These are phyloP conservation scores for Nanorana parkeri DNA, from an alignment of 2,113 vertebrate genomes.

Conservation along the genomic window DNA sequence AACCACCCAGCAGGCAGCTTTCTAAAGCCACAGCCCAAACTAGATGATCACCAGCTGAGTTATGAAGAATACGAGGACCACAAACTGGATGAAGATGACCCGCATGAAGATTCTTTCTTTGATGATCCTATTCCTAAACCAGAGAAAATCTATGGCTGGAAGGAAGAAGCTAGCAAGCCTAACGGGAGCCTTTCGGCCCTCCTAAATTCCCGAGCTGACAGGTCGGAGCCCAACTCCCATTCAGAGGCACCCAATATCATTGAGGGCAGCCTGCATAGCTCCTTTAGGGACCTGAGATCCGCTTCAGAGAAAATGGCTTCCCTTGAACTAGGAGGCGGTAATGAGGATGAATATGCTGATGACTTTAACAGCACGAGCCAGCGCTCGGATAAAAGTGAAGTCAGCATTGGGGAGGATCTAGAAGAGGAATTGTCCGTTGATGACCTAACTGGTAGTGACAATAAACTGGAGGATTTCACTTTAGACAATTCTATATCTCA, in stretches of 20 bases:
- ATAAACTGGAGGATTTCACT: slow-evolving; percentile 84
- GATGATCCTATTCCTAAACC: slow-evolving; percentile 91
- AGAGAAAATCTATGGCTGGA: slow-evolving; percentile 85
- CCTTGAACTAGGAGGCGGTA: slow-evolving; percentile 67
- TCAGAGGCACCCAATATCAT: slow-evolving; percentile 24
- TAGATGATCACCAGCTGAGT: background rate
- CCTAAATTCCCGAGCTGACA: slow-evolving; percentile 65
- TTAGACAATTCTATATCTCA: slow-evolving; percentile 89
- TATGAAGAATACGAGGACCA: background rate
- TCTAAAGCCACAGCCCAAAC: background rate
- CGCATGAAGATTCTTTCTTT: slow-evolving; percentile 91
- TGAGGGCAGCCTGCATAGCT: background rate
- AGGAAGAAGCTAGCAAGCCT: slow-evolving; percentile 66
- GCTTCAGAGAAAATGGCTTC: background rate
- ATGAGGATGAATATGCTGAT: slow-evolving; percentile 89
- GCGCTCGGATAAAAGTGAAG: slow-evolving; percentile 86
- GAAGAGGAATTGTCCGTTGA: slow-evolving; percentile 83
- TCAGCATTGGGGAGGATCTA: slow-evolving; percentile 92
- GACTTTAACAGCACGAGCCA: slow-evolving; percentile 90
- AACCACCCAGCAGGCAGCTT: slow-evolving; percentile 63
- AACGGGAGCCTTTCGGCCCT: slow-evolving; percentile 65
- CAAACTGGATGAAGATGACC: slow-evolving; percentile 71
- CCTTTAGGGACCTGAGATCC: background rate
- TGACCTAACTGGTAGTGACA: slow-evolving; percentile 78
- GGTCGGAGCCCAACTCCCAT: slow-evolving; percentile 65